Conservation (phyloP, 2,888 invertebrate genomes). For the Phlogophora meticulosa region DNA sequence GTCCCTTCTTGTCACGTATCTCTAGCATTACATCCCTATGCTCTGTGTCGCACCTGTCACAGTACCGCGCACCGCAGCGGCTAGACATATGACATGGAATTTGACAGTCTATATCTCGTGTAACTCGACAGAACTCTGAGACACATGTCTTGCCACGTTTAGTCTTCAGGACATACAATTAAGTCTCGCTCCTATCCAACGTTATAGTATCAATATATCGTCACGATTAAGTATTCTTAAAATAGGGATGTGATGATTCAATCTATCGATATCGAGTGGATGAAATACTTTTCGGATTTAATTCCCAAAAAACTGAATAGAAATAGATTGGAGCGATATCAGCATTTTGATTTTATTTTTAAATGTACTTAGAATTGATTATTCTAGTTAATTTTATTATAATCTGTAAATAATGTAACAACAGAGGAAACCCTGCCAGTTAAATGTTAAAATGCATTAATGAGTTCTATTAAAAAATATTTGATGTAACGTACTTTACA, state of each 20-base stretch:
- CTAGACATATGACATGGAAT: slow-evolving; percentile 23
- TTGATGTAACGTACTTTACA: slow-evolving; percentile 7
- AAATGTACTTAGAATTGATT: slow-evolving; percentile 35
- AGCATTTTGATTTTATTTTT: slow-evolving; percentile 17
- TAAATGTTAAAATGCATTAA: slow-evolving; percentile 40
- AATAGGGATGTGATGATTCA: slow-evolving; percentile 25
- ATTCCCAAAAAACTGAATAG: not conserved
- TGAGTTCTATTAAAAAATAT: slow-evolving; percentile 37
- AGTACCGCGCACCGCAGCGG: not conserved
- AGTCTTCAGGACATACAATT: slow-evolving; percentile 36
- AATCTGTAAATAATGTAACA: slow-evolving; percentile 41
- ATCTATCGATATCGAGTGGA: slow-evolving; percentile 1
- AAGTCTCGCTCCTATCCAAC: slow-evolving; percentile 1
- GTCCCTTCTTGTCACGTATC: slow-evolving; percentile 48
- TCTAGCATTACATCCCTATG: slow-evolving; percentile 2
- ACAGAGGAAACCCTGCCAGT: slow-evolving; percentile 28
- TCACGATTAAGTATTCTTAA: slow-evolving; percentile 2
- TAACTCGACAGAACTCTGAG: slow-evolving; percentile 26
- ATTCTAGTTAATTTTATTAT: slow-evolving; percentile 5
- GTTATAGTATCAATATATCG: not conserved
- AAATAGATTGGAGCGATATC: slow-evolving; percentile 1
- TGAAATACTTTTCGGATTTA: slow-evolving; percentile 17
- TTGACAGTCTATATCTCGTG: slow-evolving; percentile 18
- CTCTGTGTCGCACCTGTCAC: not conserved
- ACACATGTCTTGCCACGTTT: slow-evolving; percentile 37